Base-by-base conservation (phyloP, 2,113 vertebrate species). In the Daphoenositta chrysoptera region DNA sequence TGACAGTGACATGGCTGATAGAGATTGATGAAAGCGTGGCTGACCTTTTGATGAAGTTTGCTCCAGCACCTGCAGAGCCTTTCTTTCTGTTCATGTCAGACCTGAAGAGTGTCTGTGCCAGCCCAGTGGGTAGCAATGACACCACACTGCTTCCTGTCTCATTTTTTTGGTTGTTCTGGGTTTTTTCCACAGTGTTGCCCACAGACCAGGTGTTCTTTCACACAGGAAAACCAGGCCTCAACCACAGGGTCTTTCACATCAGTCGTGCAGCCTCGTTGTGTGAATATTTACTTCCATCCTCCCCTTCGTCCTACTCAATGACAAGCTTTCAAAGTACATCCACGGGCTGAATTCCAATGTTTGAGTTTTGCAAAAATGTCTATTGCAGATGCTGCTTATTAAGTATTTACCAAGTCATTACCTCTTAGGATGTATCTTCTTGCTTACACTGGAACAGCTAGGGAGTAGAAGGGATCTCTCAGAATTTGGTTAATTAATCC, bases 401-500 rank as follows among this genome's bases (percentile, higher is more conserved):
- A 96, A 95, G 78, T 84, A 91, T 95, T 96, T 96, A 95, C 64
- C 77, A 96, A 94, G 76, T 87, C 95, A 91, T 96, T 94, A 93
- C 70, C 83, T 81, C 80, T 79, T 91, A 89, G 81, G 89, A 96
- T 84, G 73, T 44, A 76, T 91, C 92, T 92, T 87, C 86, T 82
- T 93, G 89, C 78, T 94, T 94, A 76, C 77, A 51, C 51, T 86
- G 75, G 68, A 95, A 64, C 53, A 70, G 6, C 63, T 26, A 86
- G 90, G 90, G 95, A 94, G 68, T 83, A 87, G 77, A 90, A 90
- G 30, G 6, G 60, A 79, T 92, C 63, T 93, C 86, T 87, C 73
- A 57, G 65, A 97, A 94, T 94, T 93, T 50, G 50, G 72, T 89
- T 96, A 97, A 96, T 97, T 96, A 96, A 92, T 97, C 89, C 91